Evolutionary conservation across 1,140 invertebrate species (phyloP).

Genomic region (Apis laboriosa): DNA sequence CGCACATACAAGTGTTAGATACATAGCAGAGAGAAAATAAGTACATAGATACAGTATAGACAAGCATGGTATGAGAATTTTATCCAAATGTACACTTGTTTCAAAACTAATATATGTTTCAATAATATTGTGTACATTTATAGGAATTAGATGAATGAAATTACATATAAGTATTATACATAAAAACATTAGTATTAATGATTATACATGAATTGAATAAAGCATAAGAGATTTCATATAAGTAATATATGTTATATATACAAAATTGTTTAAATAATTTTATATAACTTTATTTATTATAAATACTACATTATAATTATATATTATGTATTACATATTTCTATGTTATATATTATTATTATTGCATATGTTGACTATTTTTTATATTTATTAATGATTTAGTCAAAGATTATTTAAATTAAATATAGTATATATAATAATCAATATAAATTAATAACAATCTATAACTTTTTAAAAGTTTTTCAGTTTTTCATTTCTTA

Average conservation of each 20-base stretch:
- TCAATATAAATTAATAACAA: not conserved
- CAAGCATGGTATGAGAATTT: conserved; percentile 77
- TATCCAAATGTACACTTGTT: conserved; percentile 74
- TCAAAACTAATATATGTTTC: conserved; percentile 62
- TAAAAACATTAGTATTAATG: not conserved
- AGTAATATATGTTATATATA: not conserved
- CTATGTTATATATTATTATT: not conserved
- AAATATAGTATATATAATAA: not conserved
- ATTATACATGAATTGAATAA: not conserved
- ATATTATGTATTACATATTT: not conserved
- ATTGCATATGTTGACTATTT: not conserved
- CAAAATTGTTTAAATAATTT: not conserved
- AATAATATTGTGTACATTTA: conserved; percentile 33
- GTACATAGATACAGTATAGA: conserved; percentile 78
- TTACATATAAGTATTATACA: not conserved
- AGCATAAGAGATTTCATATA: not conserved
- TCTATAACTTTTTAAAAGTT: not conserved
- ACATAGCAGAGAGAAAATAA: conserved; percentile 77
- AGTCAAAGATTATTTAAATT: not conserved
- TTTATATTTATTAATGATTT: not conserved
- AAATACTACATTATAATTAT: not conserved
- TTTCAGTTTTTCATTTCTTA: not conserved
- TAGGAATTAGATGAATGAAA: not conserved
- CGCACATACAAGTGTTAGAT: conserved; percentile 78
- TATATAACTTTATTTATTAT: not conserved